phyloP scores from a whole-genome alignment of 2,888 invertebrate species.

The Lutraria lutraria region DNA sequence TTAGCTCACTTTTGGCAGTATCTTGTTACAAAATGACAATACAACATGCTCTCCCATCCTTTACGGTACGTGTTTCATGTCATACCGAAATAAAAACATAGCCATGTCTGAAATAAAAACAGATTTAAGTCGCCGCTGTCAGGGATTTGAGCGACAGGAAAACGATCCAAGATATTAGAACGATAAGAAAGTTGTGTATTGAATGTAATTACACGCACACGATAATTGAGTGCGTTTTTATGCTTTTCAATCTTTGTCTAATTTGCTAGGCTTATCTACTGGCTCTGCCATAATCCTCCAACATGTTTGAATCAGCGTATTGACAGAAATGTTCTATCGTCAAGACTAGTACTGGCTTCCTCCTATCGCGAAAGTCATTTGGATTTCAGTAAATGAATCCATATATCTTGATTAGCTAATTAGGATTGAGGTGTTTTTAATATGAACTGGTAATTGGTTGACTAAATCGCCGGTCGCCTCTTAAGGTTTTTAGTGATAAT shows the following conservation, averaged over 20 bases:
- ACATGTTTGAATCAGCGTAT: background rate
- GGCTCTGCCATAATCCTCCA: background rate
- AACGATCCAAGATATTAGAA: background rate
- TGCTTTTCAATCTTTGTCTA: background rate
- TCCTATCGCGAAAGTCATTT: background rate
- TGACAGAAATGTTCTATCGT: background rate
- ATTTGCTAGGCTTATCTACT: background rate
- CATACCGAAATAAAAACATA: background rate
- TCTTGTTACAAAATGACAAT: constrained; percentile 9
- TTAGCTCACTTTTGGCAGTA: background rate
- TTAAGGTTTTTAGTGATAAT: background rate
- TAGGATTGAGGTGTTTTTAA: background rate
- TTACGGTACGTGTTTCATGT: background rate
- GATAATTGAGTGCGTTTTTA: background rate
- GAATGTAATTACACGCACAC: background rate
- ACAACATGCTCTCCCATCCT: background rate
- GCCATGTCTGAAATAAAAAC: background rate
- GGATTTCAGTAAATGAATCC: background rate
- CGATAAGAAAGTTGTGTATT: background rate
- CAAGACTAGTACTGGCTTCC: background rate
- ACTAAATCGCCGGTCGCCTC: background rate
- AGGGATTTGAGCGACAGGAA: background rate
- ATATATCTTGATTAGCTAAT: background rate
- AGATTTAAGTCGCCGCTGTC: constrained; percentile 12
- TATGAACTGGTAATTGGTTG: background rate